These are phyloP conservation scores for Pseudochaenichthys georgianus DNA, from an alignment of 2,797 vertebrate genomes.

Conservation along the genomic window DNA sequence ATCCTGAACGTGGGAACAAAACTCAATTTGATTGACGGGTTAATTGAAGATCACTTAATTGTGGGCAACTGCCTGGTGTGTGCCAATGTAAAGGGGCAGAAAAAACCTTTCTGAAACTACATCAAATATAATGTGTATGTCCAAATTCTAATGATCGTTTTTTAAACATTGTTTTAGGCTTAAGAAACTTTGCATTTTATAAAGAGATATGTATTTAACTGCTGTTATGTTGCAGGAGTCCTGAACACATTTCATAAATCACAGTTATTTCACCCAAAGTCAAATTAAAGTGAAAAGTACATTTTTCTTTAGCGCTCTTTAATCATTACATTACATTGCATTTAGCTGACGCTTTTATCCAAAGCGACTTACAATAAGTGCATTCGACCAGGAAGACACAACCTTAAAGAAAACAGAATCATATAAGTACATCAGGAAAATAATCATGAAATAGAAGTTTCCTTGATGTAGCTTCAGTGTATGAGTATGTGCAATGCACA, in stretches of 20 bases:
- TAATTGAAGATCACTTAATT: slow-evolving; percentile 45
- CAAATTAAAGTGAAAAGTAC: background rate
- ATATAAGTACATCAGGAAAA: no score
- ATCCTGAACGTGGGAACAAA: slow-evolving; percentile 32
- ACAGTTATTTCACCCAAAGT: background rate
- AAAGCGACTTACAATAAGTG: no score
- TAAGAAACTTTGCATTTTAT: background rate
- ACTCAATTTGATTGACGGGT: slow-evolving; percentile 57
- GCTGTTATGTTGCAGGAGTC: background rate
- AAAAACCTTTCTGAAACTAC: background rate
- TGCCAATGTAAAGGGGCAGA: background rate
- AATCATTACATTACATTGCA: background rate
- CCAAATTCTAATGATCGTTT: background rate
- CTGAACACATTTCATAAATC: background rate
- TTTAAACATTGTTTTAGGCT: background rate
- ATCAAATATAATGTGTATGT: background rate
- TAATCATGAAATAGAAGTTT: background rate
- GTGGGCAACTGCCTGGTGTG: background rate
- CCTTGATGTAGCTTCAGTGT: background rate
- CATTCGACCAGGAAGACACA: no score
- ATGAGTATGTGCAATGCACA: background rate
- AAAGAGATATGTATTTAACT: background rate
- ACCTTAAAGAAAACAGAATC: no score
- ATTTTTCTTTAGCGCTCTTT: background rate
- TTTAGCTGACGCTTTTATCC: no score